These are phyloP conservation scores for Mellilla xanthometata DNA, from an alignment of 2,888 invertebrate genomes.

Conservation along the genomic window DNA sequence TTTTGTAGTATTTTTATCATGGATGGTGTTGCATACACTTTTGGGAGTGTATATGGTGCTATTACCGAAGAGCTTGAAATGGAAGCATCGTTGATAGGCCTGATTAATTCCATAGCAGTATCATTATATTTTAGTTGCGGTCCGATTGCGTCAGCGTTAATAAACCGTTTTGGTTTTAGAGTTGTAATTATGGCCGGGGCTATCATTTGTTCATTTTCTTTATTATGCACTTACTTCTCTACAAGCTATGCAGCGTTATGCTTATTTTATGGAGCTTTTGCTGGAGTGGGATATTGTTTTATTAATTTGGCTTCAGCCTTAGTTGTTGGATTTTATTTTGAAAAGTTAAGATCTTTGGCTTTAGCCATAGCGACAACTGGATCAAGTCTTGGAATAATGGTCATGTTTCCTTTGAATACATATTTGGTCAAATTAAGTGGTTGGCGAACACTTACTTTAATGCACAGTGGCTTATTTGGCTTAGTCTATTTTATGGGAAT, in stretches of 20 bases:
- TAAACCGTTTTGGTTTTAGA: slow-evolving; percentile 72
- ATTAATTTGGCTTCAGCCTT: slow-evolving; percentile 59
- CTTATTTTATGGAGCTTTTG: slow-evolving; percentile 57
- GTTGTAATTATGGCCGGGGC: slow-evolving; percentile 66
- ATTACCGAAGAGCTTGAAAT: slow-evolving; percentile 53
- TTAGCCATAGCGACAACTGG: slow-evolving; percentile 59
- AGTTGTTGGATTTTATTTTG: slow-evolving; percentile 74
- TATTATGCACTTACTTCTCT: slow-evolving; percentile 59
- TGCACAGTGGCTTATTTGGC: slow-evolving; percentile 65
- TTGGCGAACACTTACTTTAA: slow-evolving; percentile 60
- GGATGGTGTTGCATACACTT: slow-evolving; percentile 65
- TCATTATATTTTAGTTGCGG: slow-evolving; percentile 61
- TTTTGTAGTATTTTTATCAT: slow-evolving; percentile 56
- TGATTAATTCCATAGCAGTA: slow-evolving; percentile 64
- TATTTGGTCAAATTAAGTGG: slow-evolving; percentile 55
- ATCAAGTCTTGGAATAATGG: slow-evolving; percentile 65
- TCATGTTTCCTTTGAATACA: slow-evolving; percentile 58
- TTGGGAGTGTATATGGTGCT: slow-evolving; percentile 60
- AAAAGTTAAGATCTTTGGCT: slow-evolving; percentile 61
- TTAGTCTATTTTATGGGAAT: slow-evolving; percentile 59
- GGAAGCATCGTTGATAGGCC: slow-evolving; percentile 50
- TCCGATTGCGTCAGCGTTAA: slow-evolving; percentile 65
- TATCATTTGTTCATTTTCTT: slow-evolving; percentile 50
- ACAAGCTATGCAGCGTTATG: slow-evolving; percentile 47
- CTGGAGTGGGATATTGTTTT: slow-evolving; percentile 64